Base-by-base conservation (phyloP, 2,797 vertebrate genomes). In the Hypotaenidia okinawae region DNA sequence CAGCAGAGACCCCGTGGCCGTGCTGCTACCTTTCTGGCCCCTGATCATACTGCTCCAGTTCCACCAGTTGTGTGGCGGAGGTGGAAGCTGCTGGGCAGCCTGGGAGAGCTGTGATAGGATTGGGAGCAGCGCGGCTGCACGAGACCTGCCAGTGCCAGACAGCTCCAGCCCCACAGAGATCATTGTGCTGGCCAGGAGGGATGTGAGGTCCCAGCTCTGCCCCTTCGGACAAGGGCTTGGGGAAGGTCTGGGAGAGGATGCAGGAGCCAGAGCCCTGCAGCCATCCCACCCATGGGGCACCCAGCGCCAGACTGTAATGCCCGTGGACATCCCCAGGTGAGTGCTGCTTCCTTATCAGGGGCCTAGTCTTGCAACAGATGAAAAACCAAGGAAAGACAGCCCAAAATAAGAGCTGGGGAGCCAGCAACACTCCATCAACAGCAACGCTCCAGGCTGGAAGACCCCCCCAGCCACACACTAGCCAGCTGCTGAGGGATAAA, bases 111-210 rank as follows among this genome's bases (percentile, higher is more conserved):
- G 4, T 33, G 9, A 24, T 11, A 16, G 24, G 55, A 16, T 3
- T 16, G 9, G 37, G 58, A 54, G 43, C 47, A 47, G 21, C 12
- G 49, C 2, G 25, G 49, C 49, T 51, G 10, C 8, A 9, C 2
- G 1, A 12, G 47, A 33, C 41, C 64, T 28, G 23, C 2, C 10
- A 3, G 8, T 0, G 2, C 52, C 3, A 0, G 59, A 16, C 1
- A 13, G 70, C 22, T 83, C 77, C 37, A 8, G 27, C 9, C 59
- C 24, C 37, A 7, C 0, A 24, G 33, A 25, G 7, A 13, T 1
- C 4, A 43, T 55, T 23, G 17, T 17, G 6, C 8, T 15, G 21
- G 28, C 52, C 7, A 1, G 5, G 7, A 1, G 7, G 41, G 9
- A 66, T 27, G 7, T 3, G 0, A 15, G 15, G 21, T 19, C 3